Conservation (phyloP, 2,888 invertebrate genomes). For the Stenodema calcarata region DNA sequence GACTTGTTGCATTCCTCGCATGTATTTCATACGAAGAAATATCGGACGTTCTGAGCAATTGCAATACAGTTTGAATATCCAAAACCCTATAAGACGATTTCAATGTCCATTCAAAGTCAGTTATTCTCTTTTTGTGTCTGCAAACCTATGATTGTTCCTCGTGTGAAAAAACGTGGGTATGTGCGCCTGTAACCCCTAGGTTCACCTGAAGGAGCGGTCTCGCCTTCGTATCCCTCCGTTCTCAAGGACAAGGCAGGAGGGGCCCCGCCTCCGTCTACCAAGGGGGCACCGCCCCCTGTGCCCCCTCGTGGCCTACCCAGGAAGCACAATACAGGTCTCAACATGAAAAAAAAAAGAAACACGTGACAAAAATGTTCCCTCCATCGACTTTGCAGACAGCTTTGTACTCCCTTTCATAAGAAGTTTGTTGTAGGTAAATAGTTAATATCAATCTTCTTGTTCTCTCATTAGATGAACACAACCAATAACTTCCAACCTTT, state of each 20-base stretch:
- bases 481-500: too few species aligned
- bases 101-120: background rate
- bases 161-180: constrained; percentile 25
- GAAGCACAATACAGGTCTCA: constrained; percentile 55
- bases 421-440: too few species aligned
- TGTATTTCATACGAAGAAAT: too few species aligned
- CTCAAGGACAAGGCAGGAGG: constrained; percentile 68
- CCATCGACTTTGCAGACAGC: constrained; percentile 25
- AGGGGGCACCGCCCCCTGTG: constrained; percentile 86
- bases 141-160: background rate
- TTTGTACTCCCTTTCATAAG: background rate
- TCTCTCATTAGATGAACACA: too few species aligned
- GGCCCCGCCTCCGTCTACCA: constrained; percentile 61
- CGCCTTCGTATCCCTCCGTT: constrained; percentile 74
- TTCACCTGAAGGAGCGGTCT: constrained; percentile 53
- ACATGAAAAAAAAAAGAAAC: background rate
- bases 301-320: constrained; percentile 79
- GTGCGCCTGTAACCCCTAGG: constrained; percentile 46
- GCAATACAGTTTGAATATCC: background rate
- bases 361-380: too few species aligned
- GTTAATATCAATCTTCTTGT: too few species aligned
- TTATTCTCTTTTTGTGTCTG: background rate
- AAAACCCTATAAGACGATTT: background rate
- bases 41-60: too few species aligned
- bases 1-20: too few species aligned